phyloP scores from a whole-genome alignment of 2,113 vertebrate genomes.

The Nanger granti region DNA sequence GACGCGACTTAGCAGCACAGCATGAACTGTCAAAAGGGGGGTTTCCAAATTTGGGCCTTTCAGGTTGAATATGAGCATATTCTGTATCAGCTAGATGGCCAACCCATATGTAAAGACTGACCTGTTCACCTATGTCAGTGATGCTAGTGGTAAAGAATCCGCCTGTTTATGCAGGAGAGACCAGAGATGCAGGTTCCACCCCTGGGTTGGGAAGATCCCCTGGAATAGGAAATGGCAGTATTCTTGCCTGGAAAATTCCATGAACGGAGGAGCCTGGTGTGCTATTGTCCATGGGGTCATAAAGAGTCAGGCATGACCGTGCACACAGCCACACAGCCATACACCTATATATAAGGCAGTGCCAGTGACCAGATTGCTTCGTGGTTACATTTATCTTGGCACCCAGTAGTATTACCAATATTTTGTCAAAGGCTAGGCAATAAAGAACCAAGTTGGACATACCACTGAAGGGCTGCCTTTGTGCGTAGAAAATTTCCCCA shows the following conservation, averaged over 20 bases:
- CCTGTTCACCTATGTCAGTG: background rate
- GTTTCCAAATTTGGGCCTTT: background rate
- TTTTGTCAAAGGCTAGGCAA: background rate
- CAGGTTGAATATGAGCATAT: background rate
- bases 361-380: background rate
- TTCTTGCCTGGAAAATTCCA: background rate
- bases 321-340: background rate
- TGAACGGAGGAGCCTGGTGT: background rate
- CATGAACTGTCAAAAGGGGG: background rate
- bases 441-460: background rate
- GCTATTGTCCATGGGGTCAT: background rate
- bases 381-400: background rate
- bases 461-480: background rate
- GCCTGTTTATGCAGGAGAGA: background rate
- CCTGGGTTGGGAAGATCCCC: background rate
- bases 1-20: no score
- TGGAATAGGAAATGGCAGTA: background rate
- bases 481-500: background rate
- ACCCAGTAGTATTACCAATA: background rate
- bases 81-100: background rate
- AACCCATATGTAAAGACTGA: background rate
- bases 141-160: background rate
- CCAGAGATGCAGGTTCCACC: background rate
- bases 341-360: background rate
- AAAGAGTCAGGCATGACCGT: background rate